phyloP scores from a whole-genome alignment of 2,888 invertebrate genomes.

The Drosophila macrospina region DNA sequence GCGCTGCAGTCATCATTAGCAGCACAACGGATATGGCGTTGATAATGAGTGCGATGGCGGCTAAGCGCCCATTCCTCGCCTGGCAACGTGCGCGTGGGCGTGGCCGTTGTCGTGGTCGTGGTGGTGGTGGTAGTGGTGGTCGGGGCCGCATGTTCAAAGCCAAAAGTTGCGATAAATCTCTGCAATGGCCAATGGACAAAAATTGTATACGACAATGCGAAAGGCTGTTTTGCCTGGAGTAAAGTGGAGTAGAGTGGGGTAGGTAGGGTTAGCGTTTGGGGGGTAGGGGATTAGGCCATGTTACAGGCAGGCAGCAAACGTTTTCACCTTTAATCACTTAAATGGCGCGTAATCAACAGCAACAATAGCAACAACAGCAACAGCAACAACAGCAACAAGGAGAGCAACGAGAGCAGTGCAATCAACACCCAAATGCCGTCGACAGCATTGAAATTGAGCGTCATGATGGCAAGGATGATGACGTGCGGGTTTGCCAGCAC shows the following conservation, averaged over 20 bases:
- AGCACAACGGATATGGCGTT: slow-evolving; percentile 54
- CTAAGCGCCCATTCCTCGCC: slow-evolving; percentile 36
- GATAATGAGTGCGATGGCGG: slow-evolving; percentile 59
- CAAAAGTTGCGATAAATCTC: slow-evolving; percentile 56
- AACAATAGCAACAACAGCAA: slow-evolving; percentile 41
- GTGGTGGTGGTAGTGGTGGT: slow-evolving; percentile 7
- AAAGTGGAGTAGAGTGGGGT: not conserved
- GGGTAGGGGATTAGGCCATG: slow-evolving; percentile 19
- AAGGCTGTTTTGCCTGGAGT: slow-evolving; percentile 10
- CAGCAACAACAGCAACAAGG: slow-evolving; percentile 14
- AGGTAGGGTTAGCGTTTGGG: not conserved
- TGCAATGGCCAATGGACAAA: slow-evolving; percentile 62
- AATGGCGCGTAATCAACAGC: slow-evolving; percentile 76
- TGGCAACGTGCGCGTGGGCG: slow-evolving; percentile 10
- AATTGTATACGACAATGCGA: slow-evolving; percentile 52
- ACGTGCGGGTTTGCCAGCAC: slow-evolving; percentile 73
- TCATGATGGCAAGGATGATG: slow-evolving; percentile 66
- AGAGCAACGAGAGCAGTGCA: slow-evolving; percentile 57
- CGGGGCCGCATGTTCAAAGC: slow-evolving; percentile 31
- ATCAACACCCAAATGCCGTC: slow-evolving; percentile 72
- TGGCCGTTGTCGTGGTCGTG: slow-evolving; percentile 27
- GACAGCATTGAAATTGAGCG: slow-evolving; percentile 72
- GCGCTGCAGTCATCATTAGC: slow-evolving; percentile 74
- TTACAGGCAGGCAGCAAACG: slow-evolving; percentile 35
- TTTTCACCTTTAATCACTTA: slow-evolving; percentile 81